Conservation (phyloP, 2,113 vertebrate species). For the Muntiacus muntjak region DNA sequence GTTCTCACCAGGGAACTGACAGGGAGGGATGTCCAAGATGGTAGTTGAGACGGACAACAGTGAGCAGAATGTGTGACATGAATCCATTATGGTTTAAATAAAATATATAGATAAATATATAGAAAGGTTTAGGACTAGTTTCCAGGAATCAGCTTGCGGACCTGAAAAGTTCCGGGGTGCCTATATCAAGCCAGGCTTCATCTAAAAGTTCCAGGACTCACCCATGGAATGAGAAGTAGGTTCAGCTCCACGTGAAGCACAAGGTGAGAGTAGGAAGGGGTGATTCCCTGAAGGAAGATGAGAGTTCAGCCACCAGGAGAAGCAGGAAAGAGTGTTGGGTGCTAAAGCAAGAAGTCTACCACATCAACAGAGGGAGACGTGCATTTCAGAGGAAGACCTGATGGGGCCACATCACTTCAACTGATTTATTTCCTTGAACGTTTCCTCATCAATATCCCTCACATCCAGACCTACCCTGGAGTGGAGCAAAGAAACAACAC, state of each 20-base stretch:
- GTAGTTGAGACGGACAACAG: not conserved
- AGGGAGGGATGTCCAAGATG: not conserved
- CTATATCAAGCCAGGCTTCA: not conserved
- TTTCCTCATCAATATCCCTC: not conserved
- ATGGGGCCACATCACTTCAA: not conserved
- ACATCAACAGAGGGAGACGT: not conserved
- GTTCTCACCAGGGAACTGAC: not conserved
- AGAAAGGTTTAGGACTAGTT: not conserved
- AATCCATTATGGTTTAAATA: not conserved
- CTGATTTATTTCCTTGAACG: not conserved
- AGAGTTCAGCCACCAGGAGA: not conserved
- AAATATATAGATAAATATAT: not conserved
- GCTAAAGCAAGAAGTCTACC: not conserved
- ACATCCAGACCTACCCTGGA: not conserved
- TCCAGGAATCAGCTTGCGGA: not conserved
- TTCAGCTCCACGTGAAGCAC: not conserved
- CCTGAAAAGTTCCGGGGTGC: not conserved
- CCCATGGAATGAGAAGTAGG: not conserved
- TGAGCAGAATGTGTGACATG: not conserved
- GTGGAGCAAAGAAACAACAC: not conserved
- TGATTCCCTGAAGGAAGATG: not conserved
- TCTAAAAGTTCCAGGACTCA: not conserved
- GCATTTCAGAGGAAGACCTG: not conserved
- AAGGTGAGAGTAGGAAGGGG: not conserved
- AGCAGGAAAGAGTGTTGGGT: not conserved